These are phyloP conservation scores for Acronicta alni DNA, from an alignment of 2,888 invertebrate species.

Conservation along the genomic window DNA sequence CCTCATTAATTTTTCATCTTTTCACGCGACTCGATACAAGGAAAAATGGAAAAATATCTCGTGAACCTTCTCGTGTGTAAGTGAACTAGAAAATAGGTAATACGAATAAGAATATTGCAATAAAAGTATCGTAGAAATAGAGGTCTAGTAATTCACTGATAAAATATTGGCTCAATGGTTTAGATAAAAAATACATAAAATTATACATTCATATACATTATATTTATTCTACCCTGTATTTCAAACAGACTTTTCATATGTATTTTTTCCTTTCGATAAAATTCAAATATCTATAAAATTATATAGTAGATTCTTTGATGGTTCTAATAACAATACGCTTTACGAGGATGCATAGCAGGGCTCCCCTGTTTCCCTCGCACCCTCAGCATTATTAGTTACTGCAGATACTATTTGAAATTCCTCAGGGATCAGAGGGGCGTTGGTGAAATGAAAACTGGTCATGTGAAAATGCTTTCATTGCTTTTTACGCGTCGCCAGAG, in stretches of 20 bases:
- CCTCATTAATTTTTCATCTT: conserved; percentile 76
- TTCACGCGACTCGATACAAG: conserved; percentile 68
- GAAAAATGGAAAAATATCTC: conserved; percentile 53
- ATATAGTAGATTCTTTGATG: conserved; percentile 62
- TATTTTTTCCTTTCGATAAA: conserved; percentile 47
- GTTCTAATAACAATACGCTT: conserved; percentile 68
- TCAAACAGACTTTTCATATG: conserved; percentile 23
- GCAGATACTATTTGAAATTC: conserved; percentile 86
- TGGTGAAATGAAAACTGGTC: conserved; percentile 85
- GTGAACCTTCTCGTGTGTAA: conserved; percentile 36
- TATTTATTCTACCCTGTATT: conserved; percentile 20
- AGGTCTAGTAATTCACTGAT: conserved; percentile 1
- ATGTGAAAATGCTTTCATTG: conserved; percentile 88
- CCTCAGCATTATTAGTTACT: conserved; percentile 81
- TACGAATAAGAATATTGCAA: conserved; percentile 5
- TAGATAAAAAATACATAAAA: neutral
- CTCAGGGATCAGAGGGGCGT: conserved; percentile 81
- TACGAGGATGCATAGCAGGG: conserved; percentile 69
- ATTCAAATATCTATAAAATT: conserved; percentile 58
- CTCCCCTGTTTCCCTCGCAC: conserved; percentile 63
- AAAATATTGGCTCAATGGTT: neutral
- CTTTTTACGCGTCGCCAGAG: conserved; percentile 86
- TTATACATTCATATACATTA: conserved; percentile 11
- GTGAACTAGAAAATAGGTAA: conserved; percentile 36
- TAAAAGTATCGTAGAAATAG: neutral